Evolutionary conservation across 92 coral and sea anemone genomes (phyloP).

Genomic region (Micromussa lordhowensis): DNA sequence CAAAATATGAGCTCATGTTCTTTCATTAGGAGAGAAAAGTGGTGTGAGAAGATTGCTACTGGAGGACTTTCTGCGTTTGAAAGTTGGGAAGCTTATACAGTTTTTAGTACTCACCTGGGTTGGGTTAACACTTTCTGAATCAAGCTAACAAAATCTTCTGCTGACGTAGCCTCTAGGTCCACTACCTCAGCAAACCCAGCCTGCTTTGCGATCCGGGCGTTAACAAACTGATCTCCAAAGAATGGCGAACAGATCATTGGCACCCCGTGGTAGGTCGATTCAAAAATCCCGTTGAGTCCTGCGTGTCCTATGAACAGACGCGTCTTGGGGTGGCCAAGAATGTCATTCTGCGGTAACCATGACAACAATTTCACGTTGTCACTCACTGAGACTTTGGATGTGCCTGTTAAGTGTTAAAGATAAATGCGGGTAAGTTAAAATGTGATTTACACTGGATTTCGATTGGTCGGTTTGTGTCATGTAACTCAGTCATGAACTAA

Average conservation of each 20-base stretch:
- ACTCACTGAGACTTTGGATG: slow-evolving; percentile 34
- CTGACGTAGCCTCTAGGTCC: slow-evolving; percentile 22
- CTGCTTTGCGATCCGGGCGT: slow-evolving; percentile 50
- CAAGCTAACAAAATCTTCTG: slow-evolving; percentile 37
- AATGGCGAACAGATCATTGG: slow-evolving; percentile 68
- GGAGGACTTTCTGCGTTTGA: no score
- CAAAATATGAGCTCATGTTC: no score
- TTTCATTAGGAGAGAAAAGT: no score
- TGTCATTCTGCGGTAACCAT: slow-evolving; percentile 80
- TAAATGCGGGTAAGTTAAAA: background rate
- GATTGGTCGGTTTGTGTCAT: no score
- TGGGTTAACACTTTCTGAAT: slow-evolving; percentile 14
- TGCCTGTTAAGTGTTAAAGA: background rate
- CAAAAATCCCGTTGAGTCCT: slow-evolving; percentile 60
- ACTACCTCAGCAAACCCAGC: slow-evolving; percentile 54
- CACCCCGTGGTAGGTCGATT: slow-evolving; percentile 70
- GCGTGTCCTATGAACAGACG: slow-evolving; percentile 60
- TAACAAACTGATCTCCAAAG: slow-evolving; percentile 63
- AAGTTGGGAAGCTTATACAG: no score
- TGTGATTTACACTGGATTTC: no score
- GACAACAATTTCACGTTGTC: slow-evolving; percentile 55
- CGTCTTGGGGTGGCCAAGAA: slow-evolving; percentile 72
- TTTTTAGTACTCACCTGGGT: slow-evolving; percentile 27
- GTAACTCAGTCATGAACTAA: no score
- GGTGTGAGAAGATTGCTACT: no score